phyloP scores from a whole-genome alignment of 1,140 invertebrate genomes.

The Maconellicoccus hirsutus region DNA sequence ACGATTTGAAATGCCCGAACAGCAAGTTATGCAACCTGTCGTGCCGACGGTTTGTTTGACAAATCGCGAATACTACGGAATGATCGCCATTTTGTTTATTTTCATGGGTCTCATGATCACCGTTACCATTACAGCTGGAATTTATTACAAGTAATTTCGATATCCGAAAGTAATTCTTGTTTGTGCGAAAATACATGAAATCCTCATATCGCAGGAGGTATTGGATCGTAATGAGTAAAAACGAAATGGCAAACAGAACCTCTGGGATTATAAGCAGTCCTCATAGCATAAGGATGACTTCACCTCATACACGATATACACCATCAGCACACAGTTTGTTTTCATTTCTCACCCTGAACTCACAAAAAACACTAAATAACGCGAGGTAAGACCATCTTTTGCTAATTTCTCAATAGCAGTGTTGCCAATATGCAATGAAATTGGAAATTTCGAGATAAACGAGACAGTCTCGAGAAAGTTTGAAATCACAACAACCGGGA shows the following conservation, averaged over 20 bases:
- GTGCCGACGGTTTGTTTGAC: conserved; percentile 56
- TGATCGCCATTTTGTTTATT: conserved; percentile 56
- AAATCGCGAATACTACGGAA: conserved; percentile 59
- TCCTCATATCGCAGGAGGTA: conserved; percentile 44
- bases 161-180: too few relatives aligned
- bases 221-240: conserved; percentile 55
- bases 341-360: conserved; percentile 18
- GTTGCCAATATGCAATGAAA: too few relatives aligned
- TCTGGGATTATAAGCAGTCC: conserved; percentile 19
- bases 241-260: conserved; percentile 42
- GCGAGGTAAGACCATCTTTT: conserved; percentile 20
- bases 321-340: neutral
- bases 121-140: conserved; percentile 47
- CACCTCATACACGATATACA: conserved; percentile 14
- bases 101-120: conserved; percentile 53
- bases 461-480: too few relatives aligned
- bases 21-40: conserved; percentile 41
- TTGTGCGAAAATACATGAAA: too few relatives aligned
- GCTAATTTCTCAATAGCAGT: too few relatives aligned
- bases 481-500: too few relatives aligned
- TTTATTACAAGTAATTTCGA: conserved; percentile 49
- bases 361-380: conserved; percentile 5
- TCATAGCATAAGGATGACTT: neutral
- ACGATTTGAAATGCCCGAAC: conserved; percentile 54
- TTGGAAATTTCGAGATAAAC: too few relatives aligned